These are phyloP conservation scores for Eupithecia subumbrata DNA, from an alignment of 2,888 invertebrate species.

Conservation along the genomic window DNA sequence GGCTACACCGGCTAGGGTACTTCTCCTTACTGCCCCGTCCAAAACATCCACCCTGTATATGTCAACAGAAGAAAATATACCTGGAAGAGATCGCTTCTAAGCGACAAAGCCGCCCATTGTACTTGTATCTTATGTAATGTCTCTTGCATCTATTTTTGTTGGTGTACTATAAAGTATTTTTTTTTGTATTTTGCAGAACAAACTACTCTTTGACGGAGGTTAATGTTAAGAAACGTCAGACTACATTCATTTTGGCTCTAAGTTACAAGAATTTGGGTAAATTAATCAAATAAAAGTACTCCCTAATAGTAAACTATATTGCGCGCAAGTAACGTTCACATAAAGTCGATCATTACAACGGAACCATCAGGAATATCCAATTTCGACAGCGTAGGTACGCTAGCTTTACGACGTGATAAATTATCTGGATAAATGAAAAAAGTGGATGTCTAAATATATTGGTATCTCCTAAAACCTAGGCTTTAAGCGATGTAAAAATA, in stretches of 20 bases:
- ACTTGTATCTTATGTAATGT: too few relatives aligned
- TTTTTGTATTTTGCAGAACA: too few relatives aligned
- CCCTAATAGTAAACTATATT: constrained; percentile 52
- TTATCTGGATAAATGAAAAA: constrained; percentile 13
- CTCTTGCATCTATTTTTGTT: too few relatives aligned
- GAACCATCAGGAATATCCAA: constrained; percentile 57
- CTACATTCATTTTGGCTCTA: background rate
- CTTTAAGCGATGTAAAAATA: background rate
- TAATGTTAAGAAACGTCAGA: too few relatives aligned
- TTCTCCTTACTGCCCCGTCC: too few relatives aligned
- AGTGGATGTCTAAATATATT: background rate
- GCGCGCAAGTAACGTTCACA: constrained; percentile 53
- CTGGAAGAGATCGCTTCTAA: too few relatives aligned
- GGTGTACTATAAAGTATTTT: too few relatives aligned
- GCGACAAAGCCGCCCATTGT: too few relatives aligned
- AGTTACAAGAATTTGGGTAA: background rate
- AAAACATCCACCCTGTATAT: too few relatives aligned
- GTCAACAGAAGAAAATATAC: too few relatives aligned
- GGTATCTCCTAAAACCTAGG: background rate
- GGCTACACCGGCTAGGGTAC: too few relatives aligned
- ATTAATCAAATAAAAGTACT: constrained; percentile 10
- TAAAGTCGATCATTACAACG: constrained; percentile 56
- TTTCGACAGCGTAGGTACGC: constrained; percentile 50
- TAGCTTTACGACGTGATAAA: constrained; percentile 51
- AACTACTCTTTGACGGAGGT: too few relatives aligned